Percentiles rank a stretch among this genome's conserved stretches.
Conservation (phyloP, 2,113 vertebrate species). For the Oenanthe oenanthe region DNA sequence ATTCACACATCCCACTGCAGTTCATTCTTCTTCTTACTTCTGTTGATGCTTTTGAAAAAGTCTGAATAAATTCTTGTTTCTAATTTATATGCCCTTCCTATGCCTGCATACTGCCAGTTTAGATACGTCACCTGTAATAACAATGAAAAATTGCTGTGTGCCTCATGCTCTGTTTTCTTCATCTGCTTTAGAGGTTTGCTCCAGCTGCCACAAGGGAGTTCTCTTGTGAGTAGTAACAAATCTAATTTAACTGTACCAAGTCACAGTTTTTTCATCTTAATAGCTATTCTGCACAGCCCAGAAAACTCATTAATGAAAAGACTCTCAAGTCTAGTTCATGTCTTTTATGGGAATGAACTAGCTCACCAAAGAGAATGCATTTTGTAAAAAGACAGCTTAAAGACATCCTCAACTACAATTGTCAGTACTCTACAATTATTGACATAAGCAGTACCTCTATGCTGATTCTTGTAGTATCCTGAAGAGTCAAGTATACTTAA, state of each 20-base stretch:
- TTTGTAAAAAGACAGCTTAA: slow-evolving; percentile 11
- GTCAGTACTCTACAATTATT: background rate
- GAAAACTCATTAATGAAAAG: slow-evolving; percentile 64
- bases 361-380: slow-evolving; percentile 17
- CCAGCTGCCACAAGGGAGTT: slow-evolving; percentile 73
- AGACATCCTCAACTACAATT: background rate
- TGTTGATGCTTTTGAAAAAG: slow-evolving; percentile 50
- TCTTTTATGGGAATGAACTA: slow-evolving; percentile 39
- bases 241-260: slow-evolving; percentile 74
- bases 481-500: background rate
- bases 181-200: slow-evolving; percentile 56
- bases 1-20: slow-evolving; percentile 30
- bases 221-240: slow-evolving; percentile 77
- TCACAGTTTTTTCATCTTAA: slow-evolving; percentile 70
- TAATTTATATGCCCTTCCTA: slow-evolving; percentile 72
- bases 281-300: slow-evolving; percentile 63
- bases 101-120: slow-evolving; percentile 76
- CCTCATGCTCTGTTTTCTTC: slow-evolving; percentile 62
- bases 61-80: slow-evolving; percentile 66
- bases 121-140: slow-evolving; percentile 88
- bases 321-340: slow-evolving; percentile 47
- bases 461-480: background rate
- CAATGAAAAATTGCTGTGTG: slow-evolving; percentile 87
- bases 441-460: background rate
- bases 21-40: slow-evolving; percentile 61